Percentiles rank a stretch among this genome's conserved stretches.
Conservation (phyloP, 2,888 invertebrate genomes). For the Kryphioiulus occultus region DNA sequence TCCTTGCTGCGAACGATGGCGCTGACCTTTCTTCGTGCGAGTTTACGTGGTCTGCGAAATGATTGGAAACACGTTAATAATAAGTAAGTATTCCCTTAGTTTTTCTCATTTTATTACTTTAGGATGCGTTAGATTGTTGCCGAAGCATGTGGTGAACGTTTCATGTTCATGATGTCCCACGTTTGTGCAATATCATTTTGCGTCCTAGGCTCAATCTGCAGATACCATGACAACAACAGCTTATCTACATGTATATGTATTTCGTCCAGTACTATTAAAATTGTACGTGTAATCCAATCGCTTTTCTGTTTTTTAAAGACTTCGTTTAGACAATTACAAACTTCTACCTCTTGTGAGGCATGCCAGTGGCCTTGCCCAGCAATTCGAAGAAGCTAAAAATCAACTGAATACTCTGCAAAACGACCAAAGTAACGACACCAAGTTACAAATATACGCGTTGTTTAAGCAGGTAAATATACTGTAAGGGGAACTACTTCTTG, state of each 20-base stretch:
- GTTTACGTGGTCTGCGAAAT: neutral
- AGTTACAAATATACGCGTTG: conserved; percentile 67
- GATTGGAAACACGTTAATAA: neutral
- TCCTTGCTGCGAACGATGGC: neutral
- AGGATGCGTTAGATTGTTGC: neutral
- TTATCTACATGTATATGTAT: neutral
- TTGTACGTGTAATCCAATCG: neutral
- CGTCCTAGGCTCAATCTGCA: too few relatives aligned
- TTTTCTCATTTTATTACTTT: neutral
- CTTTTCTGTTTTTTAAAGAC: neutral
- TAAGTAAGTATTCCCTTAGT: neutral
- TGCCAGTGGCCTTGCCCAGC: conserved; percentile 23
- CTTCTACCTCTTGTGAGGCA: neutral
- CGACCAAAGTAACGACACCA: conserved; percentile 66
- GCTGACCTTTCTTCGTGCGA: conserved; percentile 9
- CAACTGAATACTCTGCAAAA: conserved; percentile 61
- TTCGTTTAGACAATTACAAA: neutral
- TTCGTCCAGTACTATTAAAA: neutral
- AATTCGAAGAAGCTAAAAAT: conserved; percentile 62
- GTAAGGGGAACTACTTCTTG: too few relatives aligned
- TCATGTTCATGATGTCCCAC: neutral
- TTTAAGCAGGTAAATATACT: conserved; percentile 67
- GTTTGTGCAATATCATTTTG: too few relatives aligned
- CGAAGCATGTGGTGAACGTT: neutral
- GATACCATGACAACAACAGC: too few relatives aligned